Percentiles rank a stretch among this genome's conserved stretches.
phyloP scores from a whole-genome alignment of 2,797 vertebrate genomes.

The Eleutherodactylus coqui region DNA sequence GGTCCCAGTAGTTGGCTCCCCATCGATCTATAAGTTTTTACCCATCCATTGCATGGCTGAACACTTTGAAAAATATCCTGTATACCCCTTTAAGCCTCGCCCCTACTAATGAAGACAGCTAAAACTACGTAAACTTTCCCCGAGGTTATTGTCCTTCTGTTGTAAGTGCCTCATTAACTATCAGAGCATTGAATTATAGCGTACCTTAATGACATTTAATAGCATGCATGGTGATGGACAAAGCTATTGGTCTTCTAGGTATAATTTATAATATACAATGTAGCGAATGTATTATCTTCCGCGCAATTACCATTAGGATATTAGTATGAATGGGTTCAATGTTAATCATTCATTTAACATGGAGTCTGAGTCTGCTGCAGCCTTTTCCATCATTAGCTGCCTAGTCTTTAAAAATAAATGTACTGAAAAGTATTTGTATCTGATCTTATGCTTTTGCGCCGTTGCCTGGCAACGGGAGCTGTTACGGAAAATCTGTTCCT shows the following conservation, averaged over 20 bases:
- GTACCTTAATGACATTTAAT: not conserved
- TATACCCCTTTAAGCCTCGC: no score
- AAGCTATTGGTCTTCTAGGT: not conserved
- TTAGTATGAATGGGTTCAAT: not conserved
- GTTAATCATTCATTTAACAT: not conserved
- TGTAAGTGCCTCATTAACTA: not conserved
- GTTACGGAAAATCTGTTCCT: slow-evolving; percentile 51
- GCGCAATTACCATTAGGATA: not conserved
- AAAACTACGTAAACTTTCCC: not conserved
- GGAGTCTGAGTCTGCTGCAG: not conserved
- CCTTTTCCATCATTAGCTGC: slow-evolving; percentile 34
- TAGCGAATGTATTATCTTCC: not conserved
- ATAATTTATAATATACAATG: not conserved
- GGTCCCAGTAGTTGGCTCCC: no score
- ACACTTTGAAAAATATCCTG: no score
- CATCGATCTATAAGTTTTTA: no score
- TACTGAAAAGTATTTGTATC: slow-evolving; percentile 19
- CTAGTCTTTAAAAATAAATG: slow-evolving; percentile 44
- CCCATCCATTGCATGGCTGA: no score
- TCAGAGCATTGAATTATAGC: not conserved
- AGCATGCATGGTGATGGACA: not conserved
- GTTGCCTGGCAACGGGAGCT: slow-evolving; percentile 65
- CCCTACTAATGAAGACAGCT: not conserved
- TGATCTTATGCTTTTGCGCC: slow-evolving; percentile 51
- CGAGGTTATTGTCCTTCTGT: no score